These are phyloP conservation scores for Seriola rivoliana DNA, from an alignment of 2,113 vertebrate species.

Conservation along the genomic window DNA sequence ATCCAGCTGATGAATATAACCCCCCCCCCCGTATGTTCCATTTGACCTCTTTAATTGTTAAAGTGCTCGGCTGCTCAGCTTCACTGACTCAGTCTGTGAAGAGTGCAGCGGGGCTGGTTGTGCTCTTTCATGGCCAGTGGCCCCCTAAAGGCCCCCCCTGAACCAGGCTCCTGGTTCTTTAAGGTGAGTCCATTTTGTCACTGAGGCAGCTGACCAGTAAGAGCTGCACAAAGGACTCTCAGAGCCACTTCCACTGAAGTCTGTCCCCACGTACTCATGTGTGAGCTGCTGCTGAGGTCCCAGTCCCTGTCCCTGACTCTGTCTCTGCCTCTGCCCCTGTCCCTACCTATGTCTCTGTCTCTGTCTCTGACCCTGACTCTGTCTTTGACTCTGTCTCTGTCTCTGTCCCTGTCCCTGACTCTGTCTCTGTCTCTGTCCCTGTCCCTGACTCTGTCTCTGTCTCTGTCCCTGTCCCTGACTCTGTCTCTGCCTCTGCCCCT, in stretches of 20 bases:
- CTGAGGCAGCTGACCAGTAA: conserved; percentile 72
- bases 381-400: too few relatives aligned
- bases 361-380: too few relatives aligned
- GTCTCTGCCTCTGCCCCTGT: too few relatives aligned
- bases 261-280: too few relatives aligned
- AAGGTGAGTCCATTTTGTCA: conserved; percentile 87
- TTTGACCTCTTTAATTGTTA: conserved; percentile 81
- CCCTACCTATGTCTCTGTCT: too few relatives aligned
- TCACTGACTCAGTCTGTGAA: conserved; percentile 86
- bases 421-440: too few relatives aligned
- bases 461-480: too few relatives aligned
- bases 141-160: conserved; percentile 84
- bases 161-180: conserved; percentile 81
- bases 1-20: background rate
- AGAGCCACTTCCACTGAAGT: conserved; percentile 17
- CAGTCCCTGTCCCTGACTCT: too few relatives aligned
- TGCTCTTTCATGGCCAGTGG: conserved; percentile 85
- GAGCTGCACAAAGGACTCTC: conserved; percentile 63
- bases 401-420: too few relatives aligned
- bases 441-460: too few relatives aligned
- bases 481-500: too few relatives aligned
- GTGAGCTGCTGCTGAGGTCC: too few relatives aligned
- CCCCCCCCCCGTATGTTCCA: conserved; percentile 41
- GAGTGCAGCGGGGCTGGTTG: conserved; percentile 85
- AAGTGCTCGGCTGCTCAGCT: conserved; percentile 86